Percentiles rank a stretch among this genome's conserved stretches.
These are phyloP conservation scores for Ancistrus triradiatus DNA, from an alignment of 2,113 vertebrate species.

Conservation along the genomic window DNA sequence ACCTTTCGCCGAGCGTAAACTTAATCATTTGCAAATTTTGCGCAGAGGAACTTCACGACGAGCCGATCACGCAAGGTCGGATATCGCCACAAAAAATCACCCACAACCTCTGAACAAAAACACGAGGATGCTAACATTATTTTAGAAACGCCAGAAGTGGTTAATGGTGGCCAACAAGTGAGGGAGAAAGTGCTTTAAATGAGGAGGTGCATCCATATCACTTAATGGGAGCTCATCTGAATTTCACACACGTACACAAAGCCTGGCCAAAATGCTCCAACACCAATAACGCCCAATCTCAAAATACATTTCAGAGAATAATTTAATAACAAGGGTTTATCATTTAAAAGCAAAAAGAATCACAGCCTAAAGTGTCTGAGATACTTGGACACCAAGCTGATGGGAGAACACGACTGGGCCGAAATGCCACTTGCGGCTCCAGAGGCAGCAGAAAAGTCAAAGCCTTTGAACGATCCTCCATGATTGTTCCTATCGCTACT, in stretches of 20 bases:
- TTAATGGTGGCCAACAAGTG: constrained; percentile 44
- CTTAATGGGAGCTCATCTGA: constrained; percentile 38
- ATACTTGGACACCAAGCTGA: too few relatives aligned
- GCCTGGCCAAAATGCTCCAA: too few relatives aligned
- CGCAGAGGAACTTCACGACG: too few relatives aligned
- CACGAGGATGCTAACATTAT: constrained; percentile 48
- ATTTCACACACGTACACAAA: constrained; percentile 43
- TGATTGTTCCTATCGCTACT: too few relatives aligned
- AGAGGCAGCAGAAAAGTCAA: constrained; percentile 32
- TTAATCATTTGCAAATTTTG: constrained; percentile 56
- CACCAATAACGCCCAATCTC: constrained; percentile 35
- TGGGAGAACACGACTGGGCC: too few relatives aligned
- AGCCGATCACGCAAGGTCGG: too few relatives aligned
- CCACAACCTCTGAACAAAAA: too few relatives aligned
- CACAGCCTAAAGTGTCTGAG: constrained; percentile 7
- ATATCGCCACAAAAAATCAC: too few relatives aligned
- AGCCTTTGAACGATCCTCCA: constrained; percentile 25
- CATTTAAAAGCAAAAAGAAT: constrained; percentile 17
- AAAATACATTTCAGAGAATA: not conserved
- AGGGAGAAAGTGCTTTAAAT: constrained; percentile 35
- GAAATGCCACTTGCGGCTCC: constrained; percentile 27
- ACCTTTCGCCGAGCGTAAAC: constrained; percentile 43
- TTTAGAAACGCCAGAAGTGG: constrained; percentile 38
- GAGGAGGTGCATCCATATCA: constrained; percentile 42
- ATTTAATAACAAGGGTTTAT: not conserved